Evolutionary conservation across 2,113 vertebrate genomes (phyloP), one percentile per base, ranked within the genome.

Genomic region (Pithys albifrons): DNA sequence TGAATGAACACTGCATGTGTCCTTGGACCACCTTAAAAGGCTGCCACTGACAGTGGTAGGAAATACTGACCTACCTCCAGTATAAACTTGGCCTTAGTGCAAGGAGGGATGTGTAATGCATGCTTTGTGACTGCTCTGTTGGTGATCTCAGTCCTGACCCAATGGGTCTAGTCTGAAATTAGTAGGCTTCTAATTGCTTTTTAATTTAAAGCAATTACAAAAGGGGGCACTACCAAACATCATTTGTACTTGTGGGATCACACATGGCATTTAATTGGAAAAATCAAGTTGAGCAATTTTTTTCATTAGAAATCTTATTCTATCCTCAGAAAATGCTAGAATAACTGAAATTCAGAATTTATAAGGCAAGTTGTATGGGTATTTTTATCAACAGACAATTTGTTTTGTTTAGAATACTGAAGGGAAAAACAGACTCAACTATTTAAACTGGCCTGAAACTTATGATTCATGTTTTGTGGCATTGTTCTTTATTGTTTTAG

Each of bases 121-220:
- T 83, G 58, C 75, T 67, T 93, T 83, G 91, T 94, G 61, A 91
- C 51, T 93, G 89, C 80, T 73, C 93, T 66, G 17, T 49, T 39
- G 11, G 80, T 92, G 94, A 85, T 89, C 95, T 95, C 89, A 87
- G 94, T 85, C 95, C 75, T 97, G 97, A 96, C 94, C 96, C 82
- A 78, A 27, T 94, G 92, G 95, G 77, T 75, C 85, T 94, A 78
- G 64, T 70, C 91, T 93, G 91, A 97, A 97, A 96, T 97, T 80
- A 97, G 96, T 67, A 84, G 86, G 92, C 84, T 79, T 93, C 95
- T 96, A 97, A 96, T 93, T 96, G 97, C 96, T 95, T 98, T 97
- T 97, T 96, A 96, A 97, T 97, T 97, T 96, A 97, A 94, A 94
- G 91, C 95, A 94, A 92, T 96, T 95, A 96, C 96, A 90, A 95